Conservation (phyloP, 2,113 vertebrate genomes). For the Lophotis ruficrista region DNA sequence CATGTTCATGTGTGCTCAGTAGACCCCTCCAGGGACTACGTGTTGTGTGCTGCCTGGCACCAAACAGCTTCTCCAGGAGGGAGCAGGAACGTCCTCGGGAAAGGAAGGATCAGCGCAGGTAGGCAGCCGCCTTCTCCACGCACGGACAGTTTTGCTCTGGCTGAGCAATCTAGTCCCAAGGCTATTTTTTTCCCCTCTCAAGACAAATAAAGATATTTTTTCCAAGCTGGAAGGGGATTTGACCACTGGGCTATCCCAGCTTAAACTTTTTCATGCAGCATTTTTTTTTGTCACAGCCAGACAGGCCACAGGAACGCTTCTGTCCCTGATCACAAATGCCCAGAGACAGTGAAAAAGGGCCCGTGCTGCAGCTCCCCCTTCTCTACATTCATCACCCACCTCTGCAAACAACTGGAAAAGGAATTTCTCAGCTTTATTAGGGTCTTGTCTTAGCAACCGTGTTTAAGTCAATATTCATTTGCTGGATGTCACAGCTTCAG, state of each 20-base stretch:
- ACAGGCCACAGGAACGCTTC: fast-evolving
- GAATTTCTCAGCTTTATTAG: not conserved
- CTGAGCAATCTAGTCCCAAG: not conserved
- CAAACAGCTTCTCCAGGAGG: not conserved
- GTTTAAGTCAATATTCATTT: constrained; percentile 25
- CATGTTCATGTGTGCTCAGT: not conserved
- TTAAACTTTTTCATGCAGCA: not conserved
- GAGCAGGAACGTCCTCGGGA: not conserved
- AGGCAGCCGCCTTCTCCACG: fast-evolving
- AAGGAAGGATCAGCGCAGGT: not conserved
- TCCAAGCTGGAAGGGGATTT: not conserved
- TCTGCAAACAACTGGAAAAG: not conserved
- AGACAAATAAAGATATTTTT: not conserved
- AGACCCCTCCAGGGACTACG: fast-evolving
- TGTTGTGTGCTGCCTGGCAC: not conserved
- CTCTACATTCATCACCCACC: not conserved
- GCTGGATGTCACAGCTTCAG: not conserved
- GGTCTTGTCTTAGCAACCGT: not conserved
- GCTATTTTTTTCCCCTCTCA: not conserved
- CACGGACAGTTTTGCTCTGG: not conserved
- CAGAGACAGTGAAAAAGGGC: not conserved
- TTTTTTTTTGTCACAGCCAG: not conserved
- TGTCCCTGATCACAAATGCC: not conserved
- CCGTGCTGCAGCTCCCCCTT: not conserved
- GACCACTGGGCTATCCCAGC: not conserved